Percentiles rank a stretch among this genome's conserved stretches.
phyloP scores from a whole-genome alignment of 1,140 invertebrate genomes.

The Penaeus indicus region DNA sequence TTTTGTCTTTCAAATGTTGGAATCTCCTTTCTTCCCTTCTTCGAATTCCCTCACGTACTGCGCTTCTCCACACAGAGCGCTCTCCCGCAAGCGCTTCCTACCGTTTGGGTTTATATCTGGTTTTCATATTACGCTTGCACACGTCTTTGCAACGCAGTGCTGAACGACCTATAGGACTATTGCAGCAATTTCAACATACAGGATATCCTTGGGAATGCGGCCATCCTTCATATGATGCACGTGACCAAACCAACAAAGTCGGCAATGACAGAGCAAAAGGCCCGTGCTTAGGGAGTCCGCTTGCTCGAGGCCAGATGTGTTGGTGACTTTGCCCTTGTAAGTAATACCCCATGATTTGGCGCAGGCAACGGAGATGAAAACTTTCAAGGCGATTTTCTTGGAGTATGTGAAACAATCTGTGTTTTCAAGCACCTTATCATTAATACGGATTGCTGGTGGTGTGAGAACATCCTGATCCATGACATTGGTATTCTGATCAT shows the following conservation, averaged over 20 bases:
- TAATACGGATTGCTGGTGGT: background rate
- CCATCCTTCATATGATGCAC: background rate
- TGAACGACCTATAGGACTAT: background rate
- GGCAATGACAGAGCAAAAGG: background rate
- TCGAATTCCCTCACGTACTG: background rate
- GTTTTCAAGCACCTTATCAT: background rate
- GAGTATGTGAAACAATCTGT: background rate
- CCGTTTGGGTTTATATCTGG: background rate
- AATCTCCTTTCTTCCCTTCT: background rate
- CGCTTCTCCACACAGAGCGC: background rate
- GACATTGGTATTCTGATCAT: background rate
- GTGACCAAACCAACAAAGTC: background rate
- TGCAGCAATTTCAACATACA: background rate
- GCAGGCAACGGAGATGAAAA: background rate
- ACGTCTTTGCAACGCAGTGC: background rate
- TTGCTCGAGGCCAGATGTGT: background rate
- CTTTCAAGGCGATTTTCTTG: background rate
- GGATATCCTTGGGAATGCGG: background rate
- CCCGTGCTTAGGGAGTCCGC: background rate
- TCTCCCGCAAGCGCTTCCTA: background rate
- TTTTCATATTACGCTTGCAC: background rate
- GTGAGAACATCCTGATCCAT: slow-evolving; percentile 5
- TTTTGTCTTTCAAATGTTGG: background rate
- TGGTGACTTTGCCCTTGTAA: slow-evolving; percentile 7
- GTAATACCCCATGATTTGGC: background rate